Evolutionary conservation across 2,888 invertebrate genomes (phyloP).

Genomic region (Eristalinus aeneus): DNA sequence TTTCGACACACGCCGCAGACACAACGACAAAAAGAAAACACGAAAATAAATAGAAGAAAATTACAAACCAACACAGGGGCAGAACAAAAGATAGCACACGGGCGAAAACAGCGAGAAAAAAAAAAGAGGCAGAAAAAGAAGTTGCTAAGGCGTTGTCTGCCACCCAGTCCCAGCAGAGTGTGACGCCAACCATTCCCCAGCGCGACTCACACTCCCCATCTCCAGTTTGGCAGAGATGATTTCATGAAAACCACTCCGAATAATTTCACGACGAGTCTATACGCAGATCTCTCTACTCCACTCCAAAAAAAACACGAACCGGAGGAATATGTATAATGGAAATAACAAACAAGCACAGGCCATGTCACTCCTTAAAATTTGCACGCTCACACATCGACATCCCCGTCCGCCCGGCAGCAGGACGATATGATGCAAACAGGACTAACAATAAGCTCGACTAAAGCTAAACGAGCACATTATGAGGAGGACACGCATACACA

Average conservation of each 20-base stretch:
- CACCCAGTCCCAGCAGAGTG: conserved; percentile 39
- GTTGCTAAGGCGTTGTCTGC: conserved; percentile 61
- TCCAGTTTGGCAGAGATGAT: conserved; percentile 51
- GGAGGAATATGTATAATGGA: conserved; percentile 1
- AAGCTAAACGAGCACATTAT: conserved; percentile 53
- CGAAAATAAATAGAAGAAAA: conserved; percentile 8
- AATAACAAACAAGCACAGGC: conserved; percentile 49
- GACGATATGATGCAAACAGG: conserved; percentile 48
- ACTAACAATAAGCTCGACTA: conserved; percentile 50
- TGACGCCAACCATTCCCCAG: conserved; percentile 30
- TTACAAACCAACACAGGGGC: conserved; percentile 41
- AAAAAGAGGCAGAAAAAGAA: conserved; percentile 10
- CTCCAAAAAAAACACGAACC: background rate
- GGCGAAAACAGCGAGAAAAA: conserved; percentile 1
- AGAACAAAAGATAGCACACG: conserved; percentile 32
- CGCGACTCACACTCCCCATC: background rate
- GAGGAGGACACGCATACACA: conserved; percentile 20
- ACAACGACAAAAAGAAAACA: conserved; percentile 23
- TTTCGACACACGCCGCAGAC: conserved; percentile 22
- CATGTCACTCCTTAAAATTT: conserved; percentile 65
- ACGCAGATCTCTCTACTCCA: conserved; percentile 2
- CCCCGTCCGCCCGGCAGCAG: conserved; percentile 8
- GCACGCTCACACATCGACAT: conserved; percentile 45
- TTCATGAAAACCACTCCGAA: conserved; percentile 64
- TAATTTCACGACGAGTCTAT: conserved; percentile 49